Evolutionary conservation across 2,113 vertebrate genomes (phyloP), one percentile per base, ranked within the genome.

Genomic region (Pseudorectes ferrugineus): DNA sequence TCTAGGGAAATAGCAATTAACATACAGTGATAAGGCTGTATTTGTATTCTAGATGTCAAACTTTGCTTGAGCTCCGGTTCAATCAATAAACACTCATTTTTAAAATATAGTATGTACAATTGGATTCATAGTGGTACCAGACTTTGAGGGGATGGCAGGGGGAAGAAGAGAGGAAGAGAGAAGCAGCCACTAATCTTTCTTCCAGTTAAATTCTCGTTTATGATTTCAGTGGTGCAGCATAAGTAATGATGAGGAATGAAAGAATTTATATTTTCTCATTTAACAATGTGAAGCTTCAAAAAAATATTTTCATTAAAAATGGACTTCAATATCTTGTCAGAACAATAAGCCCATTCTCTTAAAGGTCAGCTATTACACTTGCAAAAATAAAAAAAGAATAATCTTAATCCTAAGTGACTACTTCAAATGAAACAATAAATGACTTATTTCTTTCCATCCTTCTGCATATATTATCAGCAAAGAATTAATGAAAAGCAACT

Each of bases 391-490:
- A 58, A 52, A 68, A 49, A 38, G 6, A 85, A 83, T 49, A 54
- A 55, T 61, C 43, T 70, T 94, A 95, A 85, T 92, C 81, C 74
- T 85, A 87, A 92, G 52, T 49, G 67, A 80, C 19, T 92, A 93
- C 61, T 89, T 89, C 26, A 91, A 80, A 92, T 58, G 55, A 93
- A 92, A 95, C 29, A 88, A 79, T 79, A 93, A 89, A 73, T 88
- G 2, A 76, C 87, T 95, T 72, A 15, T 49, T 96, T 89, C 45
- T 81, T 95, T 70, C 78, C 54, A 89, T 85, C 63, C 71, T 85
- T 35, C 71, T 82, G 55, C 49, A 68, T 76, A 46, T n/a, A 72
- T 79, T 92, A 94, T 73, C 67, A 89, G 59, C 46, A 89, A 78
- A 84, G 31, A 40, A 79, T 66, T 92, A 93, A 94, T 79, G 58